Base-by-base conservation (phyloP, 2,113 vertebrate genomes). In the Amia ocellicauda region DNA sequence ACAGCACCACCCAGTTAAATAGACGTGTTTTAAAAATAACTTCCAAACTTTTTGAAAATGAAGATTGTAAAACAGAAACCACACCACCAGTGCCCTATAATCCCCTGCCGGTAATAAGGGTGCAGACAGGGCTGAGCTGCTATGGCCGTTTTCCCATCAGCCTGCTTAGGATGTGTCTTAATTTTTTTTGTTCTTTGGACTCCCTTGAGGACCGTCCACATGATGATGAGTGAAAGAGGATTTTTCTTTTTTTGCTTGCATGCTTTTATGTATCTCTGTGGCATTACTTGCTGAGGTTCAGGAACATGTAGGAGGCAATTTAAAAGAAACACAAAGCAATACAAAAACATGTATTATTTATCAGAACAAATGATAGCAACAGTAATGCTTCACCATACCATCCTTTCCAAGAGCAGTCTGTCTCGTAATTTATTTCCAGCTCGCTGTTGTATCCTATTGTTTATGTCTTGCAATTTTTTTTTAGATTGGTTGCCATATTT, bases 281-380 rank as follows among this genome's bases (percentile, higher is more conserved):
- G 51, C 29, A n/a, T 24, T 64, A 22, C 70, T 51, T 36, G 41
- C 53, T 43, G 40, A 26, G 47, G 57, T 42, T 47, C 53, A 52
- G 40, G 26, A 53, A 58, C 23, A 45, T 27, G 54, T 65, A 56
- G 62, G 66, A 65, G 26, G 66, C 41, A 61, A 54, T 72, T 52
- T 53, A 20, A 42, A 57, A 43, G 43, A 19, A 53, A 50, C 51
- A 20, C 23, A 41, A n/a, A 68, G 53, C 22, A 50, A 42, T 51
- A 60, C 51, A 64, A 22, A 63, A n/a, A 40, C 49, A 69, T 69
- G 59, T 63, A 62, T 69, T 69, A 73, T 73, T 69, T 63, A 69
- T 73, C 41, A 66, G 63, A 73, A 54, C 63, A 73, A 66, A 73
- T 62, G 69, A 56, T 60, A 57, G 53, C 31, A 43, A 17, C 27